A percentile compares a stretch with the other conserved stretches of the same genome.
phyloP scores from a whole-genome alignment of 2,797 vertebrate genomes.

The Tauraco hartlaubi region DNA sequence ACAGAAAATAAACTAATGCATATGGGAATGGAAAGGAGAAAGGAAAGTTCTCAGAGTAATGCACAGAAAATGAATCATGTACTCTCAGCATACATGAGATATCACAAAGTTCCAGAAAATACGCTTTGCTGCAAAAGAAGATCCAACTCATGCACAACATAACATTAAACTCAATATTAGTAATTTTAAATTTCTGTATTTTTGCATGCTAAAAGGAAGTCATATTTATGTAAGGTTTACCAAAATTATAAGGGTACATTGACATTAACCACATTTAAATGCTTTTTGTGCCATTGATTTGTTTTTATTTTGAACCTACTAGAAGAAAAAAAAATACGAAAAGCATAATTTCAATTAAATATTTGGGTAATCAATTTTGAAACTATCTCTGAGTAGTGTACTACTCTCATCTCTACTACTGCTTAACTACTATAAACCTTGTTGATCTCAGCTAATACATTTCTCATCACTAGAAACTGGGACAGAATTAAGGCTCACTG shows the following conservation, averaged over 20 bases:
- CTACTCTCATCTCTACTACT: neutral
- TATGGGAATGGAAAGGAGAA: neutral
- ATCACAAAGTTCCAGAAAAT: neutral
- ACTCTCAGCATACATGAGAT: neutral
- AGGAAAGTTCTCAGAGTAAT: neutral
- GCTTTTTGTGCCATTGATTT: neutral
- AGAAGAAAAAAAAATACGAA: neutral
- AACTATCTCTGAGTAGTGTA: neutral
- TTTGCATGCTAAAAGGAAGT: neutral
- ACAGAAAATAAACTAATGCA: neutral
- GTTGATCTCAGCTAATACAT: neutral
- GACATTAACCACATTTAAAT: neutral
- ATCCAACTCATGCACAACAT: neutral
- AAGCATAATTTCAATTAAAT: neutral
- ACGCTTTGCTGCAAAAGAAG: neutral
- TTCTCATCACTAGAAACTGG: neutral
- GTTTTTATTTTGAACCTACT: neutral
- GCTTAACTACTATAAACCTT: neutral
- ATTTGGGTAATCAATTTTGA: neutral
- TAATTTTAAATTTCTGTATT: neutral
- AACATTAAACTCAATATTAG: neutral
- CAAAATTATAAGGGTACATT: neutral
- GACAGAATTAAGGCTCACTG: neutral
- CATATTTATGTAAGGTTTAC: neutral
- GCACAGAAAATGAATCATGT: neutral